Base-by-base conservation (phyloP, 2,113 vertebrate species). In the Poicephalus meyeri region DNA sequence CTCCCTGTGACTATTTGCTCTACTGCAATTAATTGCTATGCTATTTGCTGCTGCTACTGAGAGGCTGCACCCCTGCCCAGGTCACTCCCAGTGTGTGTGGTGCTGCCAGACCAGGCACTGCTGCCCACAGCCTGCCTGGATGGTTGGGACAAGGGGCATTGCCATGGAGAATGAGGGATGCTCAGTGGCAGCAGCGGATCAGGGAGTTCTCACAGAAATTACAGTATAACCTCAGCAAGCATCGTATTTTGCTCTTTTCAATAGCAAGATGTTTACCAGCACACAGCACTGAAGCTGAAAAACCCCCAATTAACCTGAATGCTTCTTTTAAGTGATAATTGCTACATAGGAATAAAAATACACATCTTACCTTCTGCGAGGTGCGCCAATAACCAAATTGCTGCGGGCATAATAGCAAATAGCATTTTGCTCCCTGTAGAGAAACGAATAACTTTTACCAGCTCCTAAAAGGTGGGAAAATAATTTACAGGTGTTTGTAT, bases 351-450 rank as follows among this genome's bases (percentile, higher is more conserved):
- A 6, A 23, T 13, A 15, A 10, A 20, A 23, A n/a, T 7, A 11
- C 2, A 1, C 10, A 10, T 28, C 87, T 94, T 56, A 97, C 97
- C 93, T 91, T 81, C 70, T 14, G 71, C 8, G 39, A 70, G 6
- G 15, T 52, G 53, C 81, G 76, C 37, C 66, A 91, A 55, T 47
- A 92, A 20, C 53, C 86, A 91, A 4, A 88, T 0, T 2, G 56
- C 91, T 9, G 82, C 12, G 2, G 52, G 63, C 71, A 79, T 11
- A 3, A 37, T 41, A 88, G n/a, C 11, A 28, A 72, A 31, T 0
- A 73, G 39, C 96, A 97, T 97, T 86, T 92, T 83, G 33, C n/a
- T 63, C 42, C 90, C 90, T 90, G 1, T 0, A 14, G 58, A 70
- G 58, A 83, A 53, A 89, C 0, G 2, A 41, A 50, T 6, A 18